phyloP scores from a whole-genome alignment of 2,888 invertebrate species.

The Nemurella pictetii region DNA sequence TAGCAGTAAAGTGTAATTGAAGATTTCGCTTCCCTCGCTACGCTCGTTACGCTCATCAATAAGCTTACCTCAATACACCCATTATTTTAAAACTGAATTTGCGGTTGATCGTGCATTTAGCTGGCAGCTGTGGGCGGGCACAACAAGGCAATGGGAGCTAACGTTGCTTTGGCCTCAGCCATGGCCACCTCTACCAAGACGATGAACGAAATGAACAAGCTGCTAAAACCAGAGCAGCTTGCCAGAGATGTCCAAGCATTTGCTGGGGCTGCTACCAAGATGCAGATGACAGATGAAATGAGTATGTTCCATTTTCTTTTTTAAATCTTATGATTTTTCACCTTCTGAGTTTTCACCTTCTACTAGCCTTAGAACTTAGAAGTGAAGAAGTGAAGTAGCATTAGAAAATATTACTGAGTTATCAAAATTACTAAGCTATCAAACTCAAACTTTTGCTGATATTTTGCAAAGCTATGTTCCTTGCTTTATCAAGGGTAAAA shows the following conservation, averaged over 20 bases:
- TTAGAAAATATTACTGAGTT: too few species aligned
- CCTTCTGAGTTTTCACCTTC: not conserved
- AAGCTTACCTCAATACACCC: too few species aligned
- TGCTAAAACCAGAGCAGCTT: slow-evolving; percentile 83
- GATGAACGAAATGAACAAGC: slow-evolving; percentile 85
- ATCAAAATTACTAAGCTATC: too few species aligned
- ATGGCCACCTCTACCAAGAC: slow-evolving; percentile 89
- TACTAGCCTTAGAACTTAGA: not conserved
- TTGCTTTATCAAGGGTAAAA: too few species aligned
- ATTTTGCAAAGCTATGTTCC: too few species aligned
- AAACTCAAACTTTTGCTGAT: too few species aligned
- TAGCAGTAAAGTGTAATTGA: too few species aligned
- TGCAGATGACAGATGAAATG: slow-evolving; percentile 97
- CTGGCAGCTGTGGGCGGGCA: slow-evolving; percentile 77
- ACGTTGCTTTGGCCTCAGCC: slow-evolving; percentile 81
- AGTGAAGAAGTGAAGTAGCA: too few species aligned
- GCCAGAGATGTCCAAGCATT: slow-evolving; percentile 83
- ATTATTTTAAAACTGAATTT: not conserved
- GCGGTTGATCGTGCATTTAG: slow-evolving; percentile 49
- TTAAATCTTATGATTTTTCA: not conserved
- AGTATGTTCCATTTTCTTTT: too few species aligned
- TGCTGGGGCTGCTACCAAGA: slow-evolving; percentile 79
- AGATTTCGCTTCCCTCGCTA: too few species aligned
- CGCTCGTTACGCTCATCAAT: too few species aligned
- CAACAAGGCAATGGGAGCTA: slow-evolving; percentile 88